These are phyloP conservation scores for Endotricha flammealis DNA, from an alignment of 2,888 invertebrate genomes.

Conservation along the genomic window DNA sequence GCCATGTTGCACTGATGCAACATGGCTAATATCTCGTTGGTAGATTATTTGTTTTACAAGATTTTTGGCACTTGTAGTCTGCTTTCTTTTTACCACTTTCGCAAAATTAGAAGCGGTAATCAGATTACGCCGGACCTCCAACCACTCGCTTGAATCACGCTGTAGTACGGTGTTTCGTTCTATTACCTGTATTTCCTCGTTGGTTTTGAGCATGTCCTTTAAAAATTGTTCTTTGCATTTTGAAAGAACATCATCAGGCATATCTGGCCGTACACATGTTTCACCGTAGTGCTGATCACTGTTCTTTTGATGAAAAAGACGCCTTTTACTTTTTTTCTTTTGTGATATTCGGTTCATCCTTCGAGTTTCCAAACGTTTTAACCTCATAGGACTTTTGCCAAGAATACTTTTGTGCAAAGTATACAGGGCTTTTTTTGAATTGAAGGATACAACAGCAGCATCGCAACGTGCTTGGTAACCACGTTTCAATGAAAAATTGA, in stretches of 20 bases:
- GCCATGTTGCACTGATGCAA: too few relatives aligned
- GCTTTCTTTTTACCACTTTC: conserved; percentile 15
- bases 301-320: not conserved
- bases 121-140: conserved; percentile 17
- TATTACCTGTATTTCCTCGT: conserved; percentile 9
- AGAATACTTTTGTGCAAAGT: conserved; percentile 2
- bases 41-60: too few relatives aligned
- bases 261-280: not conserved
- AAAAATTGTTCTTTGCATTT: not conserved
- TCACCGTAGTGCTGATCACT: not conserved
- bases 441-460: conserved; percentile 30
- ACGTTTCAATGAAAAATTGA: not conserved
- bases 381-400: conserved; percentile 1
- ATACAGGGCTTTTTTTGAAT: conserved; percentile 13
- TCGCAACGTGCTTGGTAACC: conserved; percentile 23
- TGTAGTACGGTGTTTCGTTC: conserved; percentile 15
- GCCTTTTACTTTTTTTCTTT: not conserved
- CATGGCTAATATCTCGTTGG: too few relatives aligned
- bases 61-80: too few relatives aligned
- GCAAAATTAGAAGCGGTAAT: conserved; percentile 22
- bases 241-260: not conserved
- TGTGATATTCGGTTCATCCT: too few relatives aligned
- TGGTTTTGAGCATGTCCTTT: not conserved
- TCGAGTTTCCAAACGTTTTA: not conserved
- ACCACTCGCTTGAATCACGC: conserved; percentile 17